These are phyloP conservation scores for Drosophila orosa DNA, from an alignment of 1,140 invertebrate genomes.

Conservation along the genomic window DNA sequence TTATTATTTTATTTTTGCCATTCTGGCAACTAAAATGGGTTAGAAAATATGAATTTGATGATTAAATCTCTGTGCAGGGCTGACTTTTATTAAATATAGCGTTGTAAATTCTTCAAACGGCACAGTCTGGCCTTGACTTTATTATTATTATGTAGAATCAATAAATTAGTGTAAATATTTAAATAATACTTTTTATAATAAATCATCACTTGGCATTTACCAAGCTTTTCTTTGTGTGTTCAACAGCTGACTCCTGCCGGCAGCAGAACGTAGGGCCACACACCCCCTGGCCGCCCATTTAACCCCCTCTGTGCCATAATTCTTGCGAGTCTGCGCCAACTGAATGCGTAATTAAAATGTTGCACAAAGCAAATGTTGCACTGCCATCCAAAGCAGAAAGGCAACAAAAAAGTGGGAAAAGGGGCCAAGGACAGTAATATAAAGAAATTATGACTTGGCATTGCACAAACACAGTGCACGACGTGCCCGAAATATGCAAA, in stretches of 20 bases:
- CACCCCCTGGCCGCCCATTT: slow-evolving; percentile 13
- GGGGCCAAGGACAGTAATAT: slow-evolving; percentile 50
- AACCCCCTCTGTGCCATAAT: slow-evolving; percentile 42
- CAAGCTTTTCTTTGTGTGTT: background rate
- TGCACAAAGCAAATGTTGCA: slow-evolving; percentile 59
- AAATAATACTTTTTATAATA: too few species aligned
- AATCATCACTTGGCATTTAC: background rate
- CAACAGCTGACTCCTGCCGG: slow-evolving; percentile 47
- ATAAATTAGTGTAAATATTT: too few species aligned
- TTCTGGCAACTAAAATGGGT: background rate
- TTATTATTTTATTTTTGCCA: background rate
- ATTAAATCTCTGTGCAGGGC: background rate
- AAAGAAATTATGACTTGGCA: slow-evolving; percentile 63
- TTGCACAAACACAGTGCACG: slow-evolving; percentile 30
- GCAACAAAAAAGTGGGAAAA: slow-evolving; percentile 17
- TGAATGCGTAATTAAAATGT: slow-evolving; percentile 81
- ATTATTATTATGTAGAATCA: too few species aligned
- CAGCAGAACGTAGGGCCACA: slow-evolving; percentile 23
- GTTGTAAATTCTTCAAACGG: too few species aligned
- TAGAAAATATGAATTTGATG: background rate
- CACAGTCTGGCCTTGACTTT: too few species aligned
- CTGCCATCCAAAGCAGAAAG: slow-evolving; percentile 31
- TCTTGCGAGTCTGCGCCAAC: slow-evolving; percentile 55
- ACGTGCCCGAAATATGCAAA: slow-evolving; percentile 49
- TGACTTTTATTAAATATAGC: too few species aligned